phyloP scores from a whole-genome alignment of 2,888 invertebrate genomes.

The Acleris emargana region DNA sequence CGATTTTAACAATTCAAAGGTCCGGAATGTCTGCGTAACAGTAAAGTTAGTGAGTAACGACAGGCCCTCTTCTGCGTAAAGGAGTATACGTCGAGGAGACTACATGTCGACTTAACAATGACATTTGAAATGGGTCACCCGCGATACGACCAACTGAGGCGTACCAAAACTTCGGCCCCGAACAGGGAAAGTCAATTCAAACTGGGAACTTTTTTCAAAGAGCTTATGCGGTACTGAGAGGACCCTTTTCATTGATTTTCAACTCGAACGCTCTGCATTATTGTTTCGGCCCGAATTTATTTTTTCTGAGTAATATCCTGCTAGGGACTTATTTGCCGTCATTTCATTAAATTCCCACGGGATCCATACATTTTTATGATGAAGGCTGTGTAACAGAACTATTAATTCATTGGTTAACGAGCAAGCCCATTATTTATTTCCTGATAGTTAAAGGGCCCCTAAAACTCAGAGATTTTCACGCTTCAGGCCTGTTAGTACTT shows the following conservation, averaged over 20 bases:
- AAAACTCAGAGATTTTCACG: conserved; percentile 13
- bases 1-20: conserved; percentile 30
- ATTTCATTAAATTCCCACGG: conserved; percentile 22
- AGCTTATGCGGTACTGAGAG: conserved; percentile 52
- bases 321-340: conserved; percentile 18
- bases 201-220: conserved; percentile 66
- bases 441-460: background rate
- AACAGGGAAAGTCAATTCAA: conserved; percentile 76
- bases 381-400: conserved; percentile 3
- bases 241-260: conserved; percentile 58
- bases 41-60: conserved; percentile 33
- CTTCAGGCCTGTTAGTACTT: conserved; percentile 41
- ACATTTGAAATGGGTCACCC: conserved; percentile 55
- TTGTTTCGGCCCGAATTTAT: conserved; percentile 37
- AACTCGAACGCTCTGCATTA: conserved; percentile 45
- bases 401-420: conserved; percentile 19
- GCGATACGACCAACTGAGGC: conserved; percentile 51
- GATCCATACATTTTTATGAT: conserved; percentile 21
- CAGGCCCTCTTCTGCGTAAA: conserved; percentile 33
- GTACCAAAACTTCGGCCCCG: conserved; percentile 57
- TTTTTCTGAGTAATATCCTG: conserved; percentile 19
- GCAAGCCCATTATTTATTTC: background rate
- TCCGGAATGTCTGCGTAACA: conserved; percentile 18
- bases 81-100: conserved; percentile 32
- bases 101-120: conserved; percentile 36